Conservation (phyloP, 2,888 invertebrate genomes). For the Eudemis profundana region DNA sequence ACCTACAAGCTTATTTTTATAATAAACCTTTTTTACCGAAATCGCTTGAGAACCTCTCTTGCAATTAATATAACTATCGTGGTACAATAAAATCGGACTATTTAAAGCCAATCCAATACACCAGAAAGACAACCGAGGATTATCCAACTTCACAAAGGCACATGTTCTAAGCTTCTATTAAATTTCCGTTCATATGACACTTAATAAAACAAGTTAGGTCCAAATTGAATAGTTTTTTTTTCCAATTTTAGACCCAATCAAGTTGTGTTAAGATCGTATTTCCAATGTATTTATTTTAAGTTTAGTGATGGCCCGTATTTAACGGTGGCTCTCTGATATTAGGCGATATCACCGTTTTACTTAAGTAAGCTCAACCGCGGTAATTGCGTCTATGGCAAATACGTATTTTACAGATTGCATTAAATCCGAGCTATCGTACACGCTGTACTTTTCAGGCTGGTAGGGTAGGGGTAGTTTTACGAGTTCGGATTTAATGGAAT, state of each 20-base stretch:
- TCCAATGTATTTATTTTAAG: neutral
- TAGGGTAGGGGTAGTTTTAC: too few species aligned
- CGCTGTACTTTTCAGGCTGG: too few species aligned
- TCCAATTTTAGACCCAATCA: neutral
- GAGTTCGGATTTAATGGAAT: too few species aligned
- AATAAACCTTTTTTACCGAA: too few species aligned
- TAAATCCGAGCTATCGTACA: too few species aligned
- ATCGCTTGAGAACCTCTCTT: too few species aligned
- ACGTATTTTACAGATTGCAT: too few species aligned
- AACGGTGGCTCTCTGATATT: neutral
- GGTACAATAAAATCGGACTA: too few species aligned
- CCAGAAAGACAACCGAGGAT: neutral
- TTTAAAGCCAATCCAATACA: too few species aligned
- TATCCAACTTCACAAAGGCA: conserved; percentile 17
- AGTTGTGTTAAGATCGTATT: neutral
- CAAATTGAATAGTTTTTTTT: neutral
- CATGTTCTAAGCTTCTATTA: neutral
- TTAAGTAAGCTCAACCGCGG: neutral
- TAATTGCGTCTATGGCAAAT: too few species aligned
- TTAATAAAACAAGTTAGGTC: neutral
- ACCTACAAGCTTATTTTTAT: too few species aligned
- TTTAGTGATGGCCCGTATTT: neutral
- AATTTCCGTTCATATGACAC: conserved; percentile 19
- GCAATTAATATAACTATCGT: too few species aligned
- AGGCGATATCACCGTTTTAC: neutral